phyloP scores from a whole-genome alignment of 2,113 vertebrate species.

The Lophotis ruficrista region DNA sequence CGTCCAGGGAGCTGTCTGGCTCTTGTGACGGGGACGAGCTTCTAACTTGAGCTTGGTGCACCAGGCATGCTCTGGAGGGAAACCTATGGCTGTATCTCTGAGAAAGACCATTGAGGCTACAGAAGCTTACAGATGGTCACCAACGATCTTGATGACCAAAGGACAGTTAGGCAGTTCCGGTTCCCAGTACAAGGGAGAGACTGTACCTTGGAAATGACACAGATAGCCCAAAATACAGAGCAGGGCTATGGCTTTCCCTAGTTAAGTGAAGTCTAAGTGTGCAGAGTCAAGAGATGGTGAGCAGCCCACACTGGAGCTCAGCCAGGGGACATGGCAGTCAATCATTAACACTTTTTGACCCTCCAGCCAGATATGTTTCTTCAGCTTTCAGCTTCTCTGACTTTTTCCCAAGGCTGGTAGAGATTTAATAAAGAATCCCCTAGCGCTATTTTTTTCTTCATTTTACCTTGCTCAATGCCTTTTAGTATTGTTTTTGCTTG shows the following conservation, averaged over 20 bases:
- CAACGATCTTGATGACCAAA: not conserved
- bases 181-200: not conserved
- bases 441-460: not conserved
- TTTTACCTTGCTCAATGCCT: not conserved
- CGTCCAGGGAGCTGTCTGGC: not conserved
- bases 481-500: not conserved
- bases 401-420: not conserved
- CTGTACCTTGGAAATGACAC: not conserved
- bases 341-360: not conserved
- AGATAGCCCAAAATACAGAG: not conserved
- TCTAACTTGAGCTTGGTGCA: not conserved
- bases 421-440: not conserved
- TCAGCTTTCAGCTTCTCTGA: not conserved
- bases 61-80: not conserved
- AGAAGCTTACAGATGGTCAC: not conserved
- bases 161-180: too few species aligned
- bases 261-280: not conserved
- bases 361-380: not conserved
- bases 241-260: not conserved
- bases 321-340: not conserved
- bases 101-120: not conserved
- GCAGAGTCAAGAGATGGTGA: not conserved
- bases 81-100: not conserved
- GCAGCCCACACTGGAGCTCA: not conserved
- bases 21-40: fast-evolving